Conservation (phyloP, 1,140 invertebrate genomes). For the Eurosta solidaginis region DNA sequence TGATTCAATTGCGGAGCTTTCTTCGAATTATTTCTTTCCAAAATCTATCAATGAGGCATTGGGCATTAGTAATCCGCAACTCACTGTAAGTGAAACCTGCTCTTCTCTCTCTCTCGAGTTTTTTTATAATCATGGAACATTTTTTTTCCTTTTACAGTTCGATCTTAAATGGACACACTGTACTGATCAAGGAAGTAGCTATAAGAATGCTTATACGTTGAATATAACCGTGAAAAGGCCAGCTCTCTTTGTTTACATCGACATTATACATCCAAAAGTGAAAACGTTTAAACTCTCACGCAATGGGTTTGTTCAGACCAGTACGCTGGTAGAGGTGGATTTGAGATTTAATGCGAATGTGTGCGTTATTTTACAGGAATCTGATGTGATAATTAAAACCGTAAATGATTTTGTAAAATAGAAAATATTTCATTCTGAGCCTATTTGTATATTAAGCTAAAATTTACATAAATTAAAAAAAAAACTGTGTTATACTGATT, state of each 20-base stretch:
- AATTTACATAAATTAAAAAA: too few relatives aligned
- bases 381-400: slow-evolving; percentile 46
- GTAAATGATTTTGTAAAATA: slow-evolving; percentile 46
- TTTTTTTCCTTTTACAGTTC: slow-evolving; percentile 36
- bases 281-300: slow-evolving; percentile 47
- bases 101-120: neutral
- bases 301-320: slow-evolving; percentile 57
- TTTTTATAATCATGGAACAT: neutral
- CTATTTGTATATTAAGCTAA: too few relatives aligned
- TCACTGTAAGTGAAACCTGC: slow-evolving; percentile 38
- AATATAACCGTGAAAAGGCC: slow-evolving; percentile 49
- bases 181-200: slow-evolving; percentile 10
- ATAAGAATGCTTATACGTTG: slow-evolving; percentile 55
- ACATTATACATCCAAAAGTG: slow-evolving; percentile 48
- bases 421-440: neutral
- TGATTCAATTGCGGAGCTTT: slow-evolving; percentile 35
- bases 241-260: slow-evolving; percentile 54
- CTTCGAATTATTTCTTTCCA: slow-evolving; percentile 51
- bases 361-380: slow-evolving; percentile 37
- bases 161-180: slow-evolving; percentile 44
- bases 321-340: slow-evolving; percentile 45
- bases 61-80: slow-evolving; percentile 45
- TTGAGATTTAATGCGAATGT: slow-evolving; percentile 41
- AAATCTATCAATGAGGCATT: slow-evolving; percentile 40
- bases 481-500: too few relatives aligned